A percentile compares a stretch with the other conserved stretches of the same genome.
Evolutionary conservation across 64 coral and sea anemone species (phyloP).

Genomic region (Acropora tenuis): DNA sequence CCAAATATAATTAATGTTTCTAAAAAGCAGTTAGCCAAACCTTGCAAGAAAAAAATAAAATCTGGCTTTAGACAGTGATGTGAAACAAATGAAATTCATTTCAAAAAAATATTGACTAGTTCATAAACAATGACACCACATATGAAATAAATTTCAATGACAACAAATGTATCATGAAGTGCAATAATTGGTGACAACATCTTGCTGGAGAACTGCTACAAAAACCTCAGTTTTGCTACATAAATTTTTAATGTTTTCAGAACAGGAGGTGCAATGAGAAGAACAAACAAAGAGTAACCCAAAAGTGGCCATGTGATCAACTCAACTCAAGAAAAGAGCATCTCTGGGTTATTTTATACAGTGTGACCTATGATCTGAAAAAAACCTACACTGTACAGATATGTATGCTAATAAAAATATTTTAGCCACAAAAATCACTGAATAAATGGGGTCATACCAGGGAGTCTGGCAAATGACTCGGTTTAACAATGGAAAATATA

Average conservation of each 20-base stretch:
- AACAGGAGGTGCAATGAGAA: not conserved
- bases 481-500: not conserved
- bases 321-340: not conserved
- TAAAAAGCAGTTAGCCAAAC: not conserved
- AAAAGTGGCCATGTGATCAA: not conserved
- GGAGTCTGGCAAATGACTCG: not conserved
- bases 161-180: not conserved
- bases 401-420: not conserved
- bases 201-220: constrained; percentile 5
- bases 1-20: not conserved
- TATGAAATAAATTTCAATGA: not conserved
- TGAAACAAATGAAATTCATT: not conserved
- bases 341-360: not conserved
- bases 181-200: not conserved
- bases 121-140: not conserved
- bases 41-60: not conserved
- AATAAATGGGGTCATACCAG: not conserved
- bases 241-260: not conserved
- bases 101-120: not conserved
- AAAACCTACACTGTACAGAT: not conserved
- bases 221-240: not conserved
- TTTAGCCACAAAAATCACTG: constrained; percentile 2
- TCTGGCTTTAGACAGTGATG: not conserved
- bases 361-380: constrained; percentile 6
- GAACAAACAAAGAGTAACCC: not conserved